Evolutionary conservation across 1,140 invertebrate genomes (phyloP).

Genomic region (Platorchestia sp.): DNA sequence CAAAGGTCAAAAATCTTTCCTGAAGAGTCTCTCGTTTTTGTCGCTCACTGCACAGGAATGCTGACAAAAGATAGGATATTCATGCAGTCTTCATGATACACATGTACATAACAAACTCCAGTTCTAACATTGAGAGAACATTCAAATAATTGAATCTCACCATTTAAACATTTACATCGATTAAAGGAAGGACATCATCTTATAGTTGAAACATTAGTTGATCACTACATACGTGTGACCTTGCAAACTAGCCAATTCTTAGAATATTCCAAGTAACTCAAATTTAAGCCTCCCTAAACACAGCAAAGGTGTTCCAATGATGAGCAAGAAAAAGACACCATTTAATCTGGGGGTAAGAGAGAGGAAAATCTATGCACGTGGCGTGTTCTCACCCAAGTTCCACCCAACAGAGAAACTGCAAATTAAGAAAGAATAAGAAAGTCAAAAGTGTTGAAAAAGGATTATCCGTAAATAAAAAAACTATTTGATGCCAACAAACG

Average conservation of each 20-base stretch:
- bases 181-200: not conserved
- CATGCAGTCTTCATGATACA: not conserved
- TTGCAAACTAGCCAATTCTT: no score
- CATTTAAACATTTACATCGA: not conserved
- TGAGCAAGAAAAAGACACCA: no score
- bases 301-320: no score
- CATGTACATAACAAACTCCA: not conserved
- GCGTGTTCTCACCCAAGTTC: no score
- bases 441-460: no score
- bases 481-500: not conserved
- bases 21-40: not conserved
- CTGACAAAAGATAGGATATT: not conserved
- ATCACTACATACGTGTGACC: not conserved
- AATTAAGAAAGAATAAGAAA: no score
- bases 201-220: not conserved
- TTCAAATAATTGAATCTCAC: not conserved
- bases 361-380: no score
- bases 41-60: not conserved
- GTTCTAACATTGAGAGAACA: not conserved
- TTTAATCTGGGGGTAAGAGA: no score
- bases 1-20: not conserved
- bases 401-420: no score
- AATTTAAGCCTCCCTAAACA: no score
- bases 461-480: not conserved
- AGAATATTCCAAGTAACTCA: no score